A percentile compares a stretch with the other conserved stretches of the same genome.
Conservation (phyloP, 2,797 vertebrate genomes). For the Rhodeus uyekii region DNA sequence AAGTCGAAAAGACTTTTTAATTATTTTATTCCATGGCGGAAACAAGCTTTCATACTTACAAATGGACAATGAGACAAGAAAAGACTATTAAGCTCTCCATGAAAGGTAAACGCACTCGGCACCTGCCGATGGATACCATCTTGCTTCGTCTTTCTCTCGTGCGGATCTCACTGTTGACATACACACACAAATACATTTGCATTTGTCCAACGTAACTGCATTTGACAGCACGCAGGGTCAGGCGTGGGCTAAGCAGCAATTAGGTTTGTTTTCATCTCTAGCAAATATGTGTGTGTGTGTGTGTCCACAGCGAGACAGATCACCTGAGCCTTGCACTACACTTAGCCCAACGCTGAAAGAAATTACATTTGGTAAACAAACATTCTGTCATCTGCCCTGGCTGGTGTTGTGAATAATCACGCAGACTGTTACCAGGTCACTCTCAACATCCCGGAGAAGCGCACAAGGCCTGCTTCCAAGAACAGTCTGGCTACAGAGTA, state of each 20-base stretch:
- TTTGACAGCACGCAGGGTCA: conserved; percentile 62
- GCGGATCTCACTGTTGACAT: conserved; percentile 9
- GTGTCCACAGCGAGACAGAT: conserved; percentile 39
- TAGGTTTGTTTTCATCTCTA: conserved; percentile 60
- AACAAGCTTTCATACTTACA: neutral
- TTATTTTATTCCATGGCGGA: neutral
- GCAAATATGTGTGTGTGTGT: conserved; percentile 7
- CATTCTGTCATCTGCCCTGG: conserved; percentile 58
- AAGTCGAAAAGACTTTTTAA: neutral
- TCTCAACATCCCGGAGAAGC: conserved; percentile 22
- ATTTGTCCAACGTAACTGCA: conserved; percentile 44
- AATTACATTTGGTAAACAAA: conserved; percentile 60
- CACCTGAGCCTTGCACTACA: conserved; percentile 25
- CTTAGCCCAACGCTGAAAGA: conserved; percentile 30
- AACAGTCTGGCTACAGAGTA: neutral
- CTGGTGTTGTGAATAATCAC: conserved; percentile 46
- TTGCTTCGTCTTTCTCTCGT: neutral
- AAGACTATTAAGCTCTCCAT: neutral
- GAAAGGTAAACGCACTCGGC: neutral
- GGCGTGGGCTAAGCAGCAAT: conserved; percentile 68
- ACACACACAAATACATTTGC: conserved; percentile 35
- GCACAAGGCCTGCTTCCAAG: neutral
- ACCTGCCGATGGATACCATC: conserved; percentile 7
- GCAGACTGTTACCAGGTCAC: conserved; percentile 53
- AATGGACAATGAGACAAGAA: neutral